Base-by-base conservation (phyloP, 2,113 vertebrate genomes). In the Dinomys branickii region DNA sequence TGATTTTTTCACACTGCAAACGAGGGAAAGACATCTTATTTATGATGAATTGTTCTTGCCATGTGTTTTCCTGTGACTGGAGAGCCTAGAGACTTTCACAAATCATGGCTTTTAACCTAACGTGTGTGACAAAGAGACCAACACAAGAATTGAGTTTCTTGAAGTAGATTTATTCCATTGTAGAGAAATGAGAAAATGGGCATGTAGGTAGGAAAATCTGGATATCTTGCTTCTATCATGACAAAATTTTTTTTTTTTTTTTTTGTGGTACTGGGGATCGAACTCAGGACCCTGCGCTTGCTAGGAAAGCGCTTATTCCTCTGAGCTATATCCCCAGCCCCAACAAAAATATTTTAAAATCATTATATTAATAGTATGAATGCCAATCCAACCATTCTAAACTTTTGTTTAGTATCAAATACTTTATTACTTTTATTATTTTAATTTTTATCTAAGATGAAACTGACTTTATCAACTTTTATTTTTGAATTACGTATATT, bases 1-100 rank as follows among this genome's bases (percentile, higher is more conserved):
- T 91, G 80, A 52, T 59, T 97, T 97, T 59, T 97, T 95, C 97
- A 81, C 73, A 65, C 24, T 96, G 75, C 89, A 44, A 95, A 77
- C 71, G 65, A 58, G 44, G 82, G 56, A 38, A 90, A 91, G 38
- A 77, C 47, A 81, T 88, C 33, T 52, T 54, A 80, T 92, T 93
- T 94, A 88, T 50, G n/a, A 63, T 83, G 59, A 90, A 61, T 85
- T 84, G 20, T 69, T 84, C 94, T 84, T 83, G 81, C 54, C 19
- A 30, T n/a, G 10, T 78, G 28, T 41, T 94, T 61, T 86, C 73
- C 44, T 92, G 7, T 71, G 88, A 38, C 67, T 30, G 19, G 6
- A 85, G 28, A 71, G 24, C 65, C 56, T 81, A 78, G 38, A 67
- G 41, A 83, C 38, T 82, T 90, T 59, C 35, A 52, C 16, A 86